phyloP scores from a whole-genome alignment of 2,797 vertebrate species.

The Mormyrus proboscirostris region DNA sequence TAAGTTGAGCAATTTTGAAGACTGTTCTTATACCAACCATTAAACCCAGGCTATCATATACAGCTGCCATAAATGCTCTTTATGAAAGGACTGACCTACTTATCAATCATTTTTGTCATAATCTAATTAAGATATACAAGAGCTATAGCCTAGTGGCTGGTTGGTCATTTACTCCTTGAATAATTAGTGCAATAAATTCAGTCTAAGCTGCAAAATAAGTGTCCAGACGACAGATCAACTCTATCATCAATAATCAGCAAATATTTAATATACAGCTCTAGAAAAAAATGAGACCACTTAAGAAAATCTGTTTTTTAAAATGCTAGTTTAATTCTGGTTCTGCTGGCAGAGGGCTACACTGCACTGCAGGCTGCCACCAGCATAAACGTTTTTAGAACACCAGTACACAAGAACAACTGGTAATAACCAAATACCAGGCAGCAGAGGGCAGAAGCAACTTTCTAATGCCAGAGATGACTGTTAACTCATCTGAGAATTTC shows the following conservation, averaged over 20 bases:
- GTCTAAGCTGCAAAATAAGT: not conserved
- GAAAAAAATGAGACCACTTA: not conserved
- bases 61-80: not conserved
- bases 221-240: not conserved
- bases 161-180: not conserved
- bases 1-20: not conserved
- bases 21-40: not conserved
- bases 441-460: not conserved
- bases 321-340: not conserved
- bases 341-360: not conserved
- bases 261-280: not conserved
- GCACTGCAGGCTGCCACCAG: not conserved
- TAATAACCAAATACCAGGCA: not conserved
- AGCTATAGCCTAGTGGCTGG: not conserved
- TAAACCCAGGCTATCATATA: not conserved
- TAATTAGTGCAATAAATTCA: not conserved
- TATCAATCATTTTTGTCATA: constrained; percentile 20
- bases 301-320: not conserved
- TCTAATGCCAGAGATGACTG: not conserved
- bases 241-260: not conserved
- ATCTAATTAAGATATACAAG: constrained; percentile 49
- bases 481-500: not conserved
- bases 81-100: not conserved
- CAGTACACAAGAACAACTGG: not conserved
- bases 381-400: not conserved